Conservation (phyloP, 2,888 invertebrate species). For the Ichneumon xanthorius region DNA sequence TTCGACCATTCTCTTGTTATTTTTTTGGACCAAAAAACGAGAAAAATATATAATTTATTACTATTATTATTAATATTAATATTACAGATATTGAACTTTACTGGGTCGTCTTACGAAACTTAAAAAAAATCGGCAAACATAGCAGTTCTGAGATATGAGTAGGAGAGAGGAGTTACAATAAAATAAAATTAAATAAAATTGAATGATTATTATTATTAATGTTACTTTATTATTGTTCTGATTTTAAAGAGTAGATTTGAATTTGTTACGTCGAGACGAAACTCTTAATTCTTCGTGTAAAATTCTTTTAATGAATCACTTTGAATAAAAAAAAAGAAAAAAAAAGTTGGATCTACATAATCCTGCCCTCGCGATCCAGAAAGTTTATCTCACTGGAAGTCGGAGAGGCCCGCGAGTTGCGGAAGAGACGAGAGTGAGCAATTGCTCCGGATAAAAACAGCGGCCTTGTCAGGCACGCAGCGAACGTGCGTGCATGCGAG, state of each 20-base stretch:
- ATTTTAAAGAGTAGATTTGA: too few relatives aligned
- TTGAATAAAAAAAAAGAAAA: background rate
- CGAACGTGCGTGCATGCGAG: conserved; percentile 71
- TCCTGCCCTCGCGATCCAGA: background rate
- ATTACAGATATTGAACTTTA: too few relatives aligned
- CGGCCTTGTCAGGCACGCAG: conserved; percentile 77
- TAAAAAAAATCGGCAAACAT: too few relatives aligned
- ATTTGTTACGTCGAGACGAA: too few relatives aligned
- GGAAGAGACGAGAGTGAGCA: conserved; percentile 41
- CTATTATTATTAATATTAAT: background rate
- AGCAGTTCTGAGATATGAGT: too few relatives aligned
- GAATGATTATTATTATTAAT: too few relatives aligned
- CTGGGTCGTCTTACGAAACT: too few relatives aligned
- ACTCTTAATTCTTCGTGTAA: too few relatives aligned
- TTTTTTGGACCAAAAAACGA: background rate
- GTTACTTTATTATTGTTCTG: too few relatives aligned
- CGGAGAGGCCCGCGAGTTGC: conserved; percentile 7
- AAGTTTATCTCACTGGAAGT: conserved; percentile 1
- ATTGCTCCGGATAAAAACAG: conserved; percentile 72
- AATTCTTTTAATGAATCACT: background rate
- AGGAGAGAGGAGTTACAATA: too few relatives aligned
- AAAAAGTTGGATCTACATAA: background rate
- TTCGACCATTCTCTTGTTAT: background rate
- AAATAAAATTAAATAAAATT: too few relatives aligned
- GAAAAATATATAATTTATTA: background rate